Evolutionary conservation across 1,140 invertebrate species (phyloP), one percentile per base, ranked within the genome.

Genomic region (Musca domestica): DNA sequence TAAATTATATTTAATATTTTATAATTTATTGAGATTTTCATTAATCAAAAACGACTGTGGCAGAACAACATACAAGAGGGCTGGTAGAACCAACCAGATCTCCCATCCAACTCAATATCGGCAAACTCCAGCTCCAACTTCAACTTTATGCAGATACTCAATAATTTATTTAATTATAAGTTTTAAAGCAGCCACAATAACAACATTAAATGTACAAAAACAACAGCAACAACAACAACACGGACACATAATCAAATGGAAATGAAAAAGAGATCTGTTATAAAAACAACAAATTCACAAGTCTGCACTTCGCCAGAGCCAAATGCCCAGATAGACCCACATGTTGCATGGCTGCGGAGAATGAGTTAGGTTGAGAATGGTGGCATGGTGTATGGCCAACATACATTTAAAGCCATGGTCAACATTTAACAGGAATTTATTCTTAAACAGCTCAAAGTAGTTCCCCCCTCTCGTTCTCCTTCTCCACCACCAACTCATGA

Each of bases 111-210:
- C 47, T 19, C 15, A 1, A 20, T 51, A 51, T 6, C n/a, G n/a
- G n/a, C n/a, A n/a, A n/a, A n/a, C n/a, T n/a, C n/a, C n/a, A n/a
- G n/a, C n/a, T n/a, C n/a, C 17, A 19, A 19, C n/a, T 20, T 41
- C 56, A 61, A 34, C 15, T 61, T 17, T 30, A 61, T 34, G 34
- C 27, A 41, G 34, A 34, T 61, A 61, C 56, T 34, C 27, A 61
- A 61, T 61, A 61, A 61, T 61, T 61, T 61, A 61, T 61, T 61
- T 61, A 61, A 61, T 61, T 61, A 61, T 61, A 61, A 61, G 56
- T 61, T 61, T 61, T 61, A 61, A 19, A 51, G 17, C 17, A 51
- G 20, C 17, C 9, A 51, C 30, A 20, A 34, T 20, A 19, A 41
- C 17, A 20, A 61, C 10, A 34, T 2, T 17, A 54, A 54, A 41